A percentile compares a stretch with the other conserved stretches of the same genome.
phyloP scores from a whole-genome alignment of 2,888 invertebrate species.

The Ditula angustiorana region DNA sequence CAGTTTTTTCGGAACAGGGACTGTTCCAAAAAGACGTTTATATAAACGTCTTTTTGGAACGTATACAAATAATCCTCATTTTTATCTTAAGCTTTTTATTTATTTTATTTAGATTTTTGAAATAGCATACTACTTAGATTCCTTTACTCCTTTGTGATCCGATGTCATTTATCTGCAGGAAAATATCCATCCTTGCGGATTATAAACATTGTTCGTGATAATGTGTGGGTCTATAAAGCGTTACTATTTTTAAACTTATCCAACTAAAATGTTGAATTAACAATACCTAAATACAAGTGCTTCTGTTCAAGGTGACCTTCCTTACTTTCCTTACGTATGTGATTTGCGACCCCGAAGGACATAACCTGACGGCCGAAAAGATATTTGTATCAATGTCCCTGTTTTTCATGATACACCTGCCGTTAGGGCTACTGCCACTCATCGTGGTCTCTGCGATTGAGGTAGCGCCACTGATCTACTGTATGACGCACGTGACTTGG shows the following conservation, averaged over 20 bases:
- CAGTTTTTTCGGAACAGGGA: too few species aligned
- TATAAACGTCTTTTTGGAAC: too few species aligned
- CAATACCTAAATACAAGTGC: slow-evolving; percentile 30
- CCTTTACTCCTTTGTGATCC: too few species aligned
- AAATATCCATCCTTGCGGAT: too few species aligned
- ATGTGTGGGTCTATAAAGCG: neutral
- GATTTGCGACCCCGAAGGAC: slow-evolving; percentile 86
- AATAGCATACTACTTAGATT: too few species aligned
- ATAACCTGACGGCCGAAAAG: slow-evolving; percentile 91
- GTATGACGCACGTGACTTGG: slow-evolving; percentile 45
- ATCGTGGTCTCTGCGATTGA: slow-evolving; percentile 90
- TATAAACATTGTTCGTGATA: too few species aligned
- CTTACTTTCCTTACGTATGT: slow-evolving; percentile 94
- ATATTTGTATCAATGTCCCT: slow-evolving; percentile 95
- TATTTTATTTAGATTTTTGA: too few species aligned
- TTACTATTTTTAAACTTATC: neutral
- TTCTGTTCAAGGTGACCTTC: slow-evolving; percentile 89
- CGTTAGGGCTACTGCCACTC: slow-evolving; percentile 92
- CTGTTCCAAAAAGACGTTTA: too few species aligned
- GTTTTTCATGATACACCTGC: slow-evolving; percentile 95
- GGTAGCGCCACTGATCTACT: slow-evolving; percentile 85
- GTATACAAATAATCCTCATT: too few species aligned
- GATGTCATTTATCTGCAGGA: too few species aligned
- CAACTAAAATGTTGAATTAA: neutral
- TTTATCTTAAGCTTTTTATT: too few species aligned